Conservation (phyloP, 1,140 invertebrate genomes). For the Drosophila takahashii region DNA sequence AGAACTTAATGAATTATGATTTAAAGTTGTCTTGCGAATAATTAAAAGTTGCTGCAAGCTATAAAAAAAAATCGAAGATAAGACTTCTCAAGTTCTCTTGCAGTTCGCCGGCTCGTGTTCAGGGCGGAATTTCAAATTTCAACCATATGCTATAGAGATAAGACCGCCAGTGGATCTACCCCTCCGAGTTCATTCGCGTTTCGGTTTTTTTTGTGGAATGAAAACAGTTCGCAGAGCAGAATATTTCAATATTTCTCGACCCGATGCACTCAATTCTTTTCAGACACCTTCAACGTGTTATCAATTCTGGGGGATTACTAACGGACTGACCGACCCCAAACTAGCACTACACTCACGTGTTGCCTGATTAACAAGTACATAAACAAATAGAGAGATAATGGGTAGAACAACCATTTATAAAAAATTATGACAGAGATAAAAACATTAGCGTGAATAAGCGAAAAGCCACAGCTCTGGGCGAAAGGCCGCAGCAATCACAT, state of each 20-base stretch:
- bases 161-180: conserved; percentile 4
- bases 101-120: conserved; percentile 25
- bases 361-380: conserved; percentile 16
- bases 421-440: conserved; percentile 34
- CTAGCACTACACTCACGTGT: conserved; percentile 28
- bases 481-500: conserved; percentile 33
- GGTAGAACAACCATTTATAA: conserved; percentile 11
- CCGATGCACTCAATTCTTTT: background rate
- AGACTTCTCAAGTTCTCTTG: conserved; percentile 20
- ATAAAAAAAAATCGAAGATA: conserved; percentile 9
- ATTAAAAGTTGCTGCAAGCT: conserved; percentile 5
- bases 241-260: background rate
- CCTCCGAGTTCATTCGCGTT: conserved; percentile 20
- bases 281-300: conserved; percentile 3
- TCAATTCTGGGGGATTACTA: conserved; percentile 8
- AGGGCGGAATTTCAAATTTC: conserved; percentile 19
- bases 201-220: background rate
- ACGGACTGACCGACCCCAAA: conserved; percentile 18
- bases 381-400: conserved; percentile 19
- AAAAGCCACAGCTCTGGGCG: conserved; percentile 5
- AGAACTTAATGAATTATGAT: background rate
- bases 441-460: conserved; percentile 21
- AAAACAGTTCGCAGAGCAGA: background rate
- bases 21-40: background rate
- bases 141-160: conserved; percentile 27